Percentiles rank a stretch among this genome's conserved stretches.
phyloP scores from a whole-genome alignment of 2,888 invertebrate species.

The Cryptocephalus moraei region DNA sequence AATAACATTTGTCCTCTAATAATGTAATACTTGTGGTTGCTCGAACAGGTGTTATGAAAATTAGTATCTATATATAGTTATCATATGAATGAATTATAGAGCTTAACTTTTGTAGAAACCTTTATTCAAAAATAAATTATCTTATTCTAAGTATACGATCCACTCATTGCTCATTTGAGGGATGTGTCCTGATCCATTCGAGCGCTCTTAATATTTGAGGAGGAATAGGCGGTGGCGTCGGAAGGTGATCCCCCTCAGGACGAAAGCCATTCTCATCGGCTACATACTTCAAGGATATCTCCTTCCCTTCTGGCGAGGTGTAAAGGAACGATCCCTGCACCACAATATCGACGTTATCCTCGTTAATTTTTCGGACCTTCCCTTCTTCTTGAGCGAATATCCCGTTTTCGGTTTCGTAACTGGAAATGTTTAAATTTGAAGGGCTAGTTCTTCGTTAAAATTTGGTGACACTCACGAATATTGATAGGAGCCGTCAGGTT shows the following conservation, averaged over 20 bases:
- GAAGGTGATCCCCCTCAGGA: slow-evolving; percentile 38
- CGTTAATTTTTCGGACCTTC: slow-evolving; percentile 5
- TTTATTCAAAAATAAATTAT: too few species aligned
- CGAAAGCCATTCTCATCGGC: slow-evolving; percentile 49
- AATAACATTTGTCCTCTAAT: too few species aligned
- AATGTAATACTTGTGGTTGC: too few species aligned
- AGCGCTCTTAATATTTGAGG: slow-evolving; percentile 46
- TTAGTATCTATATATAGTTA: too few species aligned
- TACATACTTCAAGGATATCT: slow-evolving; percentile 39
- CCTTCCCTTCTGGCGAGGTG: slow-evolving; percentile 41
- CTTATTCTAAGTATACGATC: too few species aligned
- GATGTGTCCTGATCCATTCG: slow-evolving; percentile 41
- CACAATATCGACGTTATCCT: slow-evolving; percentile 12
- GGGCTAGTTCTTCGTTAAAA: too few species aligned
- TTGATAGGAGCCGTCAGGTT: slow-evolving; percentile 39
- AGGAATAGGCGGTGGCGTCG: slow-evolving; percentile 38
- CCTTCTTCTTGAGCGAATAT: slow-evolving; percentile 11
- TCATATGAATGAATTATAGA: too few species aligned
- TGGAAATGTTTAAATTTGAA: neutral
- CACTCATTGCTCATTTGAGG: slow-evolving; percentile 7
- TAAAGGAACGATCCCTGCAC: slow-evolving; percentile 38
- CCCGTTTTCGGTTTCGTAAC: slow-evolving; percentile 46
- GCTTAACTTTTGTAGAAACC: too few species aligned
- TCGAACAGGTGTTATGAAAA: too few species aligned
- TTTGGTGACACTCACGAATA: slow-evolving; percentile 10